Base-by-base conservation (phyloP, 2,113 vertebrate species). In the Hippocampus zosterae region DNA sequence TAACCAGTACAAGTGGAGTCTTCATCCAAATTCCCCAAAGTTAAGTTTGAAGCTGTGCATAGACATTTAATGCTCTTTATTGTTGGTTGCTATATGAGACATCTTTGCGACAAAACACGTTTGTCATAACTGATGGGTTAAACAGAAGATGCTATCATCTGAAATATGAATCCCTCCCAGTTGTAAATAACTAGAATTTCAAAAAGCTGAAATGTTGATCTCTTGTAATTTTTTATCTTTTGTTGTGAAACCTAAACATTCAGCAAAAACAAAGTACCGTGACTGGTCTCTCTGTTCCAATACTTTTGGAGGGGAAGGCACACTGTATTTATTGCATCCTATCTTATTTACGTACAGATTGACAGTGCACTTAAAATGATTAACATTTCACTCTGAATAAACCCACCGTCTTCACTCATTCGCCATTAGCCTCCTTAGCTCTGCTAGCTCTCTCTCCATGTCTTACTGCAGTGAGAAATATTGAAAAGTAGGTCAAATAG, bases 401-500 rank as follows among this genome's bases (percentile, higher is more conserved):
- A 21, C 5, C 1, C 8, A 33, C 1, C 12, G 13, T 33, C 8
- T 16, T 60, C 33, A 19, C 48, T 23, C 10, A 27, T 18, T 69
- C 40, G 46, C 52, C 52, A 62, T 25, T 61, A 1, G 40, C 13
- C 29, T 64, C 19, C 19, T 64, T 33, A 29, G 44, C 41, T 29
- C 11, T 25, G 29, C 57, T n/a, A n/a, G n/a, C n/a, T n/a, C n/a
- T n/a, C n/a, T n/a, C n/a, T n/a, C 75, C 78, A 81, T 84, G 81
- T 85, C 76, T 81, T 71, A 81, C 66, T 80, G 70, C 81, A 85
- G 80, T 79, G 76, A 81, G 79, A 88, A 84, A 84, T 79, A 72
- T 62, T 81, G 55, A 75, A 83, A 90, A 91, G 85, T 89, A 91
- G 90, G 89, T 91, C 89, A 89, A 80, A 85, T 87, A 82, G 67